Evolutionary conservation across 2,888 invertebrate species (phyloP), one percentile per base, ranked within the genome.

Genomic region (Euclidia mi): DNA sequence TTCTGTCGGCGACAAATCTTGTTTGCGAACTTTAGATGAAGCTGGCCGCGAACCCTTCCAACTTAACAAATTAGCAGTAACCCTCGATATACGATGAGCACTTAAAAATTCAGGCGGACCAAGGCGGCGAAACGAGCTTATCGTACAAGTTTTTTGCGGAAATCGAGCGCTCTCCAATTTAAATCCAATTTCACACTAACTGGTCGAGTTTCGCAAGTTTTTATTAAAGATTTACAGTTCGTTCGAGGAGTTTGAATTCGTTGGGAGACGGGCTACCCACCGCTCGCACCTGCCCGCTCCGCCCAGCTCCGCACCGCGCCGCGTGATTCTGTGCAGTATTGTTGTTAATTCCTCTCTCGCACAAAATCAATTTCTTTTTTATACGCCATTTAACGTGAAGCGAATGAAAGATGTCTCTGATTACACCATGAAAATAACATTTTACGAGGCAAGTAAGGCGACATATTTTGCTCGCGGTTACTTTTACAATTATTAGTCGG

Each of bases 111-210:
- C 63, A 74, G 56, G 45, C 37, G 45, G 37, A 47, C 43, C 6
- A 4, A 17, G 10, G 7, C 17, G 3, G 12, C 20, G 20, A 25
- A 7, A 25, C 20, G 6, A 20, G 46, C 48, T 47, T 63, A 56
- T 57, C 56, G 57, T 37, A 49, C 31, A 59, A 69, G 55, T 65
- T 71, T 66, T 67, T 75, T 70, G 56, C 48, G 29, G 56, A 57
- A 50, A 48, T 48, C 35, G 41, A 32, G 50, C 61, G 46, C 57
- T 56, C 56, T 64, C 49, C 41, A 67, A 79, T 82, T 84, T 78
- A 71, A 81, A 81, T 84, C 82, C 76, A 82, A 85, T 83, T 82
- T 79, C 65, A 62, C 71, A 71, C 68, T 76, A 81, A 78, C 80
- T 80, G 78, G 73, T 56, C 37, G 52, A 81, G 77, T 72, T 75